Evolutionary conservation across 2,797 vertebrate species (phyloP), one percentile per base, ranked within the genome.

Genomic region (Etheostoma nigrum): DNA sequence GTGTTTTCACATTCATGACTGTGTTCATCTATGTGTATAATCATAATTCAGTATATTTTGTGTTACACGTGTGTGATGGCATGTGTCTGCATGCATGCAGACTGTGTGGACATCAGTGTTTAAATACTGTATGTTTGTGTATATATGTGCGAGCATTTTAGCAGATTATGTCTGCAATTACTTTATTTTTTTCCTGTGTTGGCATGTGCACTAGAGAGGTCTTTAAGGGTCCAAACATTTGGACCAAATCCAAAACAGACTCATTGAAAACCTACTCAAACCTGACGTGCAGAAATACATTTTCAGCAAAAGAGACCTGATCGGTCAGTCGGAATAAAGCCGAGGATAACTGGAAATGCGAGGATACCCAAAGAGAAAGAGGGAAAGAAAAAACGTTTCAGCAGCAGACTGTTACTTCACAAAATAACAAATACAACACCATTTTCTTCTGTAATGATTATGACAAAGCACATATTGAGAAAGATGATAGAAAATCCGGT

Each of bases 1-100:
- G 36, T 76, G 55, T 78, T 62, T 84, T 65, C 61, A 27, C 65
- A 65, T 74, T 21, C 52, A 51, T 16, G 15, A 23, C 42, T 45
- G 49, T 68, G 68, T 70, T 23, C 52, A 8, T 68, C 49, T 45
- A 67, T 63, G n/a, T 80, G 44, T 52, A 3, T 25, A 6, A 62
- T 72, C 49, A 45, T 69, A 55, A 67, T 45, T 67, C 63, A 62
- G 42, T 49, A n/a, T 53, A 33, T 54, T 44, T 51, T 12, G 19
- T 55, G 59, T 68, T 23, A 36, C 18, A 9, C 18, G 23, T 2
- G 40, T 19, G 2, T 19, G 54, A 51, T 48, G 13, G 12, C 25
- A 5, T 66, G 44, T 49, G 47, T 68, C 7, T 61, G 48, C 12
- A 10, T 10, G 49, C 8, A 33, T 23, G 42, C 5, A 42, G 44